Conservation (phyloP, 2,113 vertebrate genomes). For the Noctilio leporinus region DNA sequence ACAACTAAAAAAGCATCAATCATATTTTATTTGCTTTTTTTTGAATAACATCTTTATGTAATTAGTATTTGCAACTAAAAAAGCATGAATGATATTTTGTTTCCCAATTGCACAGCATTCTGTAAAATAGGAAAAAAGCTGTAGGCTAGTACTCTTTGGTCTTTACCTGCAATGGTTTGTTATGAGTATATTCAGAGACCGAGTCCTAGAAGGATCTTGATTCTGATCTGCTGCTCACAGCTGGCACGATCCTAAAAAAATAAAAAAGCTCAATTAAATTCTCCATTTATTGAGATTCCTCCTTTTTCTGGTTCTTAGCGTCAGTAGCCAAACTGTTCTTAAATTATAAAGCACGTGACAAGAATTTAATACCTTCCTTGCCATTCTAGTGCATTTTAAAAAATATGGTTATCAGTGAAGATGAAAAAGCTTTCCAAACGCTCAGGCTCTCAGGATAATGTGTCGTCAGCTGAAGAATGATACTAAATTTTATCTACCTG, state of each 20-base stretch:
- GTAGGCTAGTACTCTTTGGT: not conserved
- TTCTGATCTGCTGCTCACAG: not conserved
- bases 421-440: not conserved
- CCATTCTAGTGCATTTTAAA: conserved; percentile 3
- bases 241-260: not conserved
- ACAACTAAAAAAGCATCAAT: not conserved
- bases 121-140: not conserved
- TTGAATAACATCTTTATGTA: not conserved
- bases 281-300: not conserved
- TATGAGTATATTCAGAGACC: not conserved
- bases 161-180: not conserved
- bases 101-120: not conserved
- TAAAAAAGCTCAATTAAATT: not conserved
- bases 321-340: not conserved
- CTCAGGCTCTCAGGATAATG: not conserved
- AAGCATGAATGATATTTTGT: not conserved
- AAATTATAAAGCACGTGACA: not conserved
- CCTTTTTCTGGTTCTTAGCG: not conserved
- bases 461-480: not conserved
- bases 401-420: not conserved
- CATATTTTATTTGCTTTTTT: not conserved
- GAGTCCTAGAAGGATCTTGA: not conserved
- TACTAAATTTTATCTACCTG: not conserved
- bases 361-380: not conserved
- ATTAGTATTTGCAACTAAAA: not conserved